A percentile compares a stretch with the other conserved stretches of the same genome.
Evolutionary conservation across 2,888 invertebrate genomes (phyloP).

Genomic region (Cataglyphis altisquamis): DNA sequence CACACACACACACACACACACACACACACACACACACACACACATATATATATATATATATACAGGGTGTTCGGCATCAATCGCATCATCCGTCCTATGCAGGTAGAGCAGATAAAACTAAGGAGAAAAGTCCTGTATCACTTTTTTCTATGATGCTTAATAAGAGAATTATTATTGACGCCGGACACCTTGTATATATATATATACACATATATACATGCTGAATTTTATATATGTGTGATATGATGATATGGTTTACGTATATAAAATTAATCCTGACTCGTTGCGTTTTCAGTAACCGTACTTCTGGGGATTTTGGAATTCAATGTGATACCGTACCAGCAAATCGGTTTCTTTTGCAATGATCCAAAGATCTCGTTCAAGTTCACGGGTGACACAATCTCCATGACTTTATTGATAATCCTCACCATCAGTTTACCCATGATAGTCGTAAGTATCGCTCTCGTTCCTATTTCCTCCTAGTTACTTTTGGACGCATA

Average conservation of each 20-base stretch:
- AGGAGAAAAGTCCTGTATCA: no score
- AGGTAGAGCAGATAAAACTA: no score
- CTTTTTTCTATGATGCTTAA: no score
- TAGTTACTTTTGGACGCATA: not conserved
- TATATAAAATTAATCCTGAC: not conserved
- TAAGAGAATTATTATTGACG: no score
- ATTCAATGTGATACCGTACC: conserved; percentile 89
- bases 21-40: no score
- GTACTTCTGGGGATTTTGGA: conserved; percentile 89
- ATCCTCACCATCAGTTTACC: conserved; percentile 88
- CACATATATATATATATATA: no score
- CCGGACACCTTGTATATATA: no score
- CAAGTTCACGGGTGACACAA: conserved; percentile 90
- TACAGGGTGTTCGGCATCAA: no score
- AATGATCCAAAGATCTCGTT: conserved; percentile 91
- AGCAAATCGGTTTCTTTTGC: conserved; percentile 90
- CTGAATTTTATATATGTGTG: not conserved
- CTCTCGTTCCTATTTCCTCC: not conserved
- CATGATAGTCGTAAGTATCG: conserved; percentile 87
- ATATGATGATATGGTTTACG: not conserved
- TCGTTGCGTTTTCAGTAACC: conserved; percentile 87
- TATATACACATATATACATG: no score
- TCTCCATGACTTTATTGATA: conserved; percentile 88
- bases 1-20: no score
- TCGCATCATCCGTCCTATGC: no score